A percentile compares a stretch with the other conserved stretches of the same genome.
Evolutionary conservation across 2,888 invertebrate genomes (phyloP).

Genomic region (Andrena hattorfiana): DNA sequence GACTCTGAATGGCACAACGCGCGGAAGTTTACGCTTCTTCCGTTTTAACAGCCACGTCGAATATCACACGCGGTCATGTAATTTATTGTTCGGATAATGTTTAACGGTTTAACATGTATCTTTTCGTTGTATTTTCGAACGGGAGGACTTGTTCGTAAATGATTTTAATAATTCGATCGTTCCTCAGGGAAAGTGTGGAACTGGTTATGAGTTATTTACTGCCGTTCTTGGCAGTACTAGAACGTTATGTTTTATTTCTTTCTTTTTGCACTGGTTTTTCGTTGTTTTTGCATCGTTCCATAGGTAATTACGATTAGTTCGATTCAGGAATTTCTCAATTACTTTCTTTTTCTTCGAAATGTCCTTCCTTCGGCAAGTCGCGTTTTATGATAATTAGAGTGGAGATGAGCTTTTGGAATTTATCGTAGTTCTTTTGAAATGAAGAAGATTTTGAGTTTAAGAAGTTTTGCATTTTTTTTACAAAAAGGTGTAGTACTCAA

Average conservation of each 20-base stretch:
- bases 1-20: constrained; percentile 33
- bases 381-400: not conserved
- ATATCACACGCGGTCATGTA: not conserved
- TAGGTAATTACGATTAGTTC: not conserved
- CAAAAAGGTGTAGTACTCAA: not conserved
- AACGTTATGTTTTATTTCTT: not conserved
- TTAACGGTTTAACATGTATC: not conserved
- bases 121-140: not conserved
- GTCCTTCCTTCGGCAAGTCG: not conserved
- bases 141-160: not conserved
- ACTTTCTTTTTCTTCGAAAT: not conserved
- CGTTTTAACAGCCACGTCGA: constrained; percentile 30
- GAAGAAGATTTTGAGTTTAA: not conserved
- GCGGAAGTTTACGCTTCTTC: constrained; percentile 38
- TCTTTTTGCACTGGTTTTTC: not conserved
- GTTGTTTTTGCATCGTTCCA: not conserved
- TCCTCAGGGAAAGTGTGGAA: constrained; percentile 24
- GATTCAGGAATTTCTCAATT: not conserved
- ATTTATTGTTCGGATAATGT: not conserved
- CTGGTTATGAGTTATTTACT: constrained; percentile 12
- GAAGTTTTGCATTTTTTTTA: not conserved
- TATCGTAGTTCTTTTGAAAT: not conserved
- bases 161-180: not conserved
- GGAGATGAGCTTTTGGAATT: not conserved
- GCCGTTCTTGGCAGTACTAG: not conserved